A percentile compares a stretch with the other conserved stretches of the same genome.
These are phyloP conservation scores for Fragum whitleyi DNA, from an alignment of 2,888 invertebrate genomes.

Conservation along the genomic window DNA sequence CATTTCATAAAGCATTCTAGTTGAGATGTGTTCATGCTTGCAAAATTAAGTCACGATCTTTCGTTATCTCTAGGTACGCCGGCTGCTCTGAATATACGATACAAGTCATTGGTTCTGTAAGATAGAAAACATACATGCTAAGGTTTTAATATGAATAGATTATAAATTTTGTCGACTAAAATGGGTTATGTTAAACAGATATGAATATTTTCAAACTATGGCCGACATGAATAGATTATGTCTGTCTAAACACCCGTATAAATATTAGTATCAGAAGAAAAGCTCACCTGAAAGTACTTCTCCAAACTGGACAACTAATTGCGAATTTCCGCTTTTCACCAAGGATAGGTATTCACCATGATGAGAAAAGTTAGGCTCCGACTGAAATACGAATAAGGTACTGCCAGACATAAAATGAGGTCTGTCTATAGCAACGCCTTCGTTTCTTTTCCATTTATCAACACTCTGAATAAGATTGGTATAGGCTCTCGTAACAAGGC, in stretches of 20 bases:
- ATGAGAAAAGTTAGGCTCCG: constrained; percentile 37
- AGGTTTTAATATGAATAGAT: too few relatives aligned
- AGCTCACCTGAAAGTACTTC: background rate
- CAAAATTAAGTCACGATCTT: constrained; percentile 36
- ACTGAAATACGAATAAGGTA: constrained; percentile 39
- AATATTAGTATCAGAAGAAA: background rate
- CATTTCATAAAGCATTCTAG: constrained; percentile 41
- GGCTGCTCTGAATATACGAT: constrained; percentile 17
- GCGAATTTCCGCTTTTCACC: constrained; percentile 37
- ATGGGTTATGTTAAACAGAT: background rate
- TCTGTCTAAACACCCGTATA: too few relatives aligned
- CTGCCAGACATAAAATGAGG: constrained; percentile 22
- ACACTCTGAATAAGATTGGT: constrained; percentile 36
- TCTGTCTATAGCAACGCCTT: constrained; percentile 30
- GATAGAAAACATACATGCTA: too few relatives aligned
- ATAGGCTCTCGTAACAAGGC: constrained; percentile 34
- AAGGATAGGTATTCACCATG: constrained; percentile 39
- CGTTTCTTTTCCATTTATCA: constrained; percentile 51
- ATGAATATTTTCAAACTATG: background rate
- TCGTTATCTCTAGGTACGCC: constrained; percentile 32
- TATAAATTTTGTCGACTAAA: too few relatives aligned
- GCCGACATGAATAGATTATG: too few relatives aligned
- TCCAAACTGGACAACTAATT: constrained; percentile 24
- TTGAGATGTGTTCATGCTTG: constrained; percentile 45
- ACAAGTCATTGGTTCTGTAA: constrained; percentile 24